Evolutionary conservation across 2,888 invertebrate genomes (phyloP), one percentile per base, ranked within the genome.

Genomic region (Drosophila fungiperda): DNA sequence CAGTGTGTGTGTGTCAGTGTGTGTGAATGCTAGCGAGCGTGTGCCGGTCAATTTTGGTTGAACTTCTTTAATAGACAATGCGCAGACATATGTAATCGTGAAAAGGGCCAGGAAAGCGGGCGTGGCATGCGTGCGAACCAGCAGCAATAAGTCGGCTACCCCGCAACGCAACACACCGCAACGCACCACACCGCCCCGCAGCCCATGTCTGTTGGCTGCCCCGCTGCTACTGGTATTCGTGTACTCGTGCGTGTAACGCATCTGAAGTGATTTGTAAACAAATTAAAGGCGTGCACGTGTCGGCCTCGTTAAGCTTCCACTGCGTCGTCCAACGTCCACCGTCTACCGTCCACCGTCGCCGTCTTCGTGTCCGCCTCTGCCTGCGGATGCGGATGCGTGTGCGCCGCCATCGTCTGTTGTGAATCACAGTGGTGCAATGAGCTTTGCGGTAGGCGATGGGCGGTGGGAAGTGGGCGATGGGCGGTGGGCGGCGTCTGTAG

Each of bases 241-340:
- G 89, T 87, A 86, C 90, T 85, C 90, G 90, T 92, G 90, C 91
- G 90, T 85, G 87, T 90, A 90, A 88, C 90, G 85, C 92, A 92
- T 92, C 90, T 93, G 91, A 93, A 92, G 93, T 93, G 92, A 92
- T 92, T 92, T 92, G 92, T 91, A 93, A 92, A 93, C 93, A 92
- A 92, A 93, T 92, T 92, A 92, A 92, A 91, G 91, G 92, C 92
- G 90, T 92, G 91, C 92, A 93, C 92, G 92, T 93, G 92, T 90
- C 92, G 88, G 82, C 81, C 90, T 92, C 90, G 89, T 91, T 92
- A 92, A 90, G 86, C 89, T 90, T 91, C 84, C 90, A 86, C 90
- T 84, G 77, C 82, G 83, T 76, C 81, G 82, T 77, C 73, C 75
- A 76, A 78, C 20, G 55, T 40, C 50, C 26, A 26, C 0, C 4